Percentiles rank a stretch among this genome's conserved stretches.
phyloP scores from a whole-genome alignment of 1,140 invertebrate species.

The Danaus melanippus region DNA sequence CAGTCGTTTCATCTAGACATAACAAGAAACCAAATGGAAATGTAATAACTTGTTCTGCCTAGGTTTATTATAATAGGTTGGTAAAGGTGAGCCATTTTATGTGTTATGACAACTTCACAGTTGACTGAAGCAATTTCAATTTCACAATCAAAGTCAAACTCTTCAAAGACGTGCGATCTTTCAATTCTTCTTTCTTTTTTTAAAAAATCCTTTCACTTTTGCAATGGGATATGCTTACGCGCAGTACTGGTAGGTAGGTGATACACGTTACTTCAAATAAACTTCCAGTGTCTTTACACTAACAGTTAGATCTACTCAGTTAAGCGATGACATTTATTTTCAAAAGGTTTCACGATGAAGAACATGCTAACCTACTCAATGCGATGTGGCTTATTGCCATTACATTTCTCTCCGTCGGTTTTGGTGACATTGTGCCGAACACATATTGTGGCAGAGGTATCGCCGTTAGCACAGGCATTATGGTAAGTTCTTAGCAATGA shows the following conservation, averaged over 20 bases:
- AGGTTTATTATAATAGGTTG: conserved; percentile 35
- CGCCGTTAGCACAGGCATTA: conserved; percentile 97
- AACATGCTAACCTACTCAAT: conserved; percentile 97
- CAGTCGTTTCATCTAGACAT: conserved; percentile 21
- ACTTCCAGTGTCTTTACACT: conserved; percentile 17
- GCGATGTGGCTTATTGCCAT: conserved; percentile 99
- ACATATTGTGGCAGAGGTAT: conserved; percentile 99
- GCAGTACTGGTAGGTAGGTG: conserved; percentile 36
- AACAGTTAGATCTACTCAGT: conserved; percentile 36
- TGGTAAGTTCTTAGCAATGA: conserved; percentile 84
- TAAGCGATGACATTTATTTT: conserved; percentile 65
- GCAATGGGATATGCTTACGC: conserved; percentile 33
- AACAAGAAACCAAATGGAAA: conserved; percentile 13
- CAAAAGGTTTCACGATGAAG: conserved; percentile 94
- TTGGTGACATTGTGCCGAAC: conserved; percentile 99
- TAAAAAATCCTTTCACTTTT: conserved; percentile 26
- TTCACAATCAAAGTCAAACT: conserved; percentile 69
- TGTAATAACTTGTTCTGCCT: conserved; percentile 46
- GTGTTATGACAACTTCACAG: conserved; percentile 41
- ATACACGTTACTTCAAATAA: conserved; percentile 22
- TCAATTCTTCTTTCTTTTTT: conserved; percentile 31
- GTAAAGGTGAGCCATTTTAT: conserved; percentile 72
- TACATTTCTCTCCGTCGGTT: conserved; percentile 98
- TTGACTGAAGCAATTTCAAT: conserved; percentile 46
- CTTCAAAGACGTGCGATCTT: conserved; percentile 42